phyloP scores from a whole-genome alignment of 2,113 vertebrate species.

The Cyphomyrus plagiostoma region DNA sequence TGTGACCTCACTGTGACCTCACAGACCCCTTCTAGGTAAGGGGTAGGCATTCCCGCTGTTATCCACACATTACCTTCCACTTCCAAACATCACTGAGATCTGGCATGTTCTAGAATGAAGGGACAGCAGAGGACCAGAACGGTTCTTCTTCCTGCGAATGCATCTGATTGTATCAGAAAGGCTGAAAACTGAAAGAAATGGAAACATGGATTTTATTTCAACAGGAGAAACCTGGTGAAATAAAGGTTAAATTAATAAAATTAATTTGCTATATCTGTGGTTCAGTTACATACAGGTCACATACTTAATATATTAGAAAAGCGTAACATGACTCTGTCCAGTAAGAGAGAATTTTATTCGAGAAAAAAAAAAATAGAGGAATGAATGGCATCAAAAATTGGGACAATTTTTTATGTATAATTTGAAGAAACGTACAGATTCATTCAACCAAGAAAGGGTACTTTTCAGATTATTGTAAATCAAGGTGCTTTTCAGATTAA shows the following conservation, averaged over 20 bases:
- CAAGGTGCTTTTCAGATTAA: not conserved
- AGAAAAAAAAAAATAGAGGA: not conserved
- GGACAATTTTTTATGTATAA: not conserved
- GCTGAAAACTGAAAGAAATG: not conserved
- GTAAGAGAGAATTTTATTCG: not conserved
- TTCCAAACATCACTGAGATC: not conserved
- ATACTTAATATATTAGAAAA: not conserved
- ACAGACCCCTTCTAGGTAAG: not conserved
- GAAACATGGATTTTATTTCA: not conserved
- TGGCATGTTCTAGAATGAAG: too few species aligned
- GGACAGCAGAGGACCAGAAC: not conserved
- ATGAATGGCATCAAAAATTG: not conserved
- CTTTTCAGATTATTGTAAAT: not conserved
- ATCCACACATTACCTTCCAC: not conserved
- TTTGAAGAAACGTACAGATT: not conserved
- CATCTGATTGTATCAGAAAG: not conserved
- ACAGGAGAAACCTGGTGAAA: too few species aligned
- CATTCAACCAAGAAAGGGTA: not conserved
- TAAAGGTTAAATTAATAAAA: too few species aligned
- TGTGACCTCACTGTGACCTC: not conserved
- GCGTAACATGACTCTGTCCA: not conserved
- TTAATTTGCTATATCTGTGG: not conserved
- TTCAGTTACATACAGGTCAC: not conserved
- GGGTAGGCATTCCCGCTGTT: not conserved
- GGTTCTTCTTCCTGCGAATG: not conserved